phyloP scores from a whole-genome alignment of 2,888 invertebrate species.

The Cataglyphis livida region DNA sequence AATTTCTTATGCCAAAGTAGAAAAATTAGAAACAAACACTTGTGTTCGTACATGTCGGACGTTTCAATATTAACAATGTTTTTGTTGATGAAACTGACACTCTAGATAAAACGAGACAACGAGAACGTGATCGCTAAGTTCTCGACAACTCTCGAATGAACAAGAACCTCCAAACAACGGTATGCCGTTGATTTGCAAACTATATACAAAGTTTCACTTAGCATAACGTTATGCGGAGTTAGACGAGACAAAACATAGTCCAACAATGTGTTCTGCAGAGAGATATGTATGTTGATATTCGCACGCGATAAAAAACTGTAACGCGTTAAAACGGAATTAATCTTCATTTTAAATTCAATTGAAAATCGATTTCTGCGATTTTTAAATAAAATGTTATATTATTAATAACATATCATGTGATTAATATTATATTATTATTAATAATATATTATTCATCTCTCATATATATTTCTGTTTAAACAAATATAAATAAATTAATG shows the following conservation, averaged over 20 bases:
- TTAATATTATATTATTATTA: background rate
- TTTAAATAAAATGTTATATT: background rate
- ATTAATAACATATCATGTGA: background rate
- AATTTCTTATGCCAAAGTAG: background rate
- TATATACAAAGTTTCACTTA: conserved; percentile 69
- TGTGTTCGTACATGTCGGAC: background rate
- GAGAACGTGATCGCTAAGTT: conserved; percentile 47
- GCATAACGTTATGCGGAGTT: conserved; percentile 54
- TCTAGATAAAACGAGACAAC: conserved; percentile 35
- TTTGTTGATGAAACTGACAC: conserved; percentile 16
- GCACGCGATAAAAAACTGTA: conserved; percentile 3
- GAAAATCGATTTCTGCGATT: background rate
- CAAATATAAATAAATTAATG: background rate
- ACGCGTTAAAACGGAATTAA: conserved; percentile 11
- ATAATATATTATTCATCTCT: background rate
- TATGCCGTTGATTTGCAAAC: conserved; percentile 43
- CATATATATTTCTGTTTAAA: background rate
- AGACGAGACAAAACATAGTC: conserved; percentile 27
- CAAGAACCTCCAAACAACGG: conserved; percentile 42
- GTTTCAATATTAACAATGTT: conserved; percentile 29
- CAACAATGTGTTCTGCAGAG: conserved; percentile 23
- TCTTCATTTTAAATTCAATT: conserved; percentile 17
- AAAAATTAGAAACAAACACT: background rate
- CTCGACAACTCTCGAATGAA: conserved; percentile 35
- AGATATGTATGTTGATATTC: conserved; percentile 2